A percentile compares a stretch with the other conserved stretches of the same genome.
Evolutionary conservation across 2,888 invertebrate genomes (phyloP).

Genomic region (Lasioglossum malachurum): DNA sequence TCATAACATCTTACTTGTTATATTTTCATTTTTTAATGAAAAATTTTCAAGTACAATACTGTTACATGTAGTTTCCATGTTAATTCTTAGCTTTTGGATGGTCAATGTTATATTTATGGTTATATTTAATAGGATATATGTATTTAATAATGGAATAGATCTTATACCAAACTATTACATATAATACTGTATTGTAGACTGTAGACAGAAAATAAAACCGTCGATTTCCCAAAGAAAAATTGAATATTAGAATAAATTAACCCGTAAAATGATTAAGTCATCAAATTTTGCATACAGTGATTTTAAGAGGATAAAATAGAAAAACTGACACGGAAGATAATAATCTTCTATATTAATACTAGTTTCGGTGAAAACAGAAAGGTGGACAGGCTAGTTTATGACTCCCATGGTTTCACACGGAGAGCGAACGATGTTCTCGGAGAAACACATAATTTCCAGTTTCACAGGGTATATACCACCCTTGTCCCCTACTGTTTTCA

Average conservation of each 20-base stretch:
- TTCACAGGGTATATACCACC: conserved; percentile 55
- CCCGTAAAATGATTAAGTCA: not conserved
- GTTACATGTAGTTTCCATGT: too few species aligned
- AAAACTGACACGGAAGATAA: conserved; percentile 18
- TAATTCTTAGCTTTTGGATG: too few species aligned
- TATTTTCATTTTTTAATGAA: not conserved
- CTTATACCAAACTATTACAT: too few species aligned
- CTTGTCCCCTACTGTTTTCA: conserved; percentile 69
- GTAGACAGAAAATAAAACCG: not conserved
- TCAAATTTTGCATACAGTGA: conserved; percentile 10
- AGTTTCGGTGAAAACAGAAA: conserved; percentile 53
- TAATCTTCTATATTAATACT: conserved; percentile 69
- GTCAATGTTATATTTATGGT: too few species aligned
- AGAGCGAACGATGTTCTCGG: conserved; percentile 53
- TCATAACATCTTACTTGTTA: not conserved
- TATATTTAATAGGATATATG: too few species aligned
- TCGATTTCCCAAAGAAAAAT: not conserved
- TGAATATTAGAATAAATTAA: not conserved
- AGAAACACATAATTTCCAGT: conserved; percentile 69
- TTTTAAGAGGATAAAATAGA: not conserved
- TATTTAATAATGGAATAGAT: too few species aligned
- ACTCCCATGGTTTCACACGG: conserved; percentile 72
- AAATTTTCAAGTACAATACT: too few species aligned
- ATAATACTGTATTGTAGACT: not conserved
- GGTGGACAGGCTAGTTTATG: conserved; percentile 65